Conservation (phyloP, 2,888 invertebrate species). For the Drosophila hamatofila region DNA sequence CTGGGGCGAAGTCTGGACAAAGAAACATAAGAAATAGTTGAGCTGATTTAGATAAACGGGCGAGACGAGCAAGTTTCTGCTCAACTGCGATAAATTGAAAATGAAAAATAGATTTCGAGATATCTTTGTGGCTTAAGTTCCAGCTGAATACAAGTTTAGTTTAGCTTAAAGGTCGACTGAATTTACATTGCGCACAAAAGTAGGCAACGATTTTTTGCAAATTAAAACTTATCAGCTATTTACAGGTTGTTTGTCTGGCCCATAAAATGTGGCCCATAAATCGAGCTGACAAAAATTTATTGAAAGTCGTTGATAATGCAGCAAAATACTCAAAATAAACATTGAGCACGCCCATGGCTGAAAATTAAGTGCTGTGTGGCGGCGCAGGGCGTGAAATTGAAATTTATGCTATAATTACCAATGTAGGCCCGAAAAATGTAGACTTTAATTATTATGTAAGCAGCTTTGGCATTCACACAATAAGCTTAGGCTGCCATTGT, state of each 20-base stretch:
- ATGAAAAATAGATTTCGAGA: conserved; percentile 6
- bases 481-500: neutral
- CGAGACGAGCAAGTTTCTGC: conserved; percentile 22
- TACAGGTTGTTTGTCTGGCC: conserved; percentile 48
- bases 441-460: conserved; percentile 38
- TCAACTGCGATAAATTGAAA: conserved; percentile 16
- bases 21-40: conserved; percentile 42
- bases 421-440: conserved; percentile 20
- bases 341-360: neutral
- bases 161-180: conserved; percentile 8
- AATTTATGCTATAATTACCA: conserved; percentile 71
- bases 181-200: neutral
- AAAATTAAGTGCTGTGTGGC: conserved; percentile 23
- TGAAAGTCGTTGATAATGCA: conserved; percentile 60
- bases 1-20: conserved; percentile 29
- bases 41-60: conserved; percentile 41
- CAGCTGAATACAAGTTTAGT: neutral
- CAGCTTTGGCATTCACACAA: conserved; percentile 7
- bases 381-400: conserved; percentile 73
- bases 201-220: neutral
- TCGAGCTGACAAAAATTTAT: conserved; percentile 64
- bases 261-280: conserved; percentile 68
- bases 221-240: conserved; percentile 53
- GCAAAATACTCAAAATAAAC: conserved; percentile 17
- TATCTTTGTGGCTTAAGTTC: neutral